A percentile compares a stretch with the other conserved stretches of the same genome.
Evolutionary conservation across 1,140 invertebrate genomes (phyloP).

Genomic region (Drosophila saltans): DNA sequence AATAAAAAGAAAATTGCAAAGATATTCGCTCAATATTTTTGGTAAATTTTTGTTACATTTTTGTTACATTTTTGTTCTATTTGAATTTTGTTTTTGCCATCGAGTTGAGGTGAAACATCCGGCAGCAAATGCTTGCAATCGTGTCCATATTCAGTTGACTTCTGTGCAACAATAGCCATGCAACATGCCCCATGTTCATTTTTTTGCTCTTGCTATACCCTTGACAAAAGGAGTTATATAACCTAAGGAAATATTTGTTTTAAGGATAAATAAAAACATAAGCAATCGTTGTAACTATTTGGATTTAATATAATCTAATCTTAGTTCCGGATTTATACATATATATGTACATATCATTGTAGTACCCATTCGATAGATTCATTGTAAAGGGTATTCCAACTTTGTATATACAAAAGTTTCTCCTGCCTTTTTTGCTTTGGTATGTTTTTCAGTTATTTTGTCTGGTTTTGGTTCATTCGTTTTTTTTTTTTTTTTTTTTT

Average conservation of each 20-base stretch:
- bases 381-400: no score
- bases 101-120: slow-evolving; percentile 29
- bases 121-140: slow-evolving; percentile 46
- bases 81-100: neutral
- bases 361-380: no score
- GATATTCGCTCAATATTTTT: neutral
- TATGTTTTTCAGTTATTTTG: slow-evolving; percentile 8
- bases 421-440: no score
- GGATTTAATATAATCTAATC: no score
- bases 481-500: slow-evolving; percentile 33
- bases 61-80: neutral
- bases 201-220: slow-evolving; percentile 13
- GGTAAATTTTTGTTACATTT: neutral
- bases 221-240: no score
- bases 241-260: no score
- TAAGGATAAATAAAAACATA: no score
- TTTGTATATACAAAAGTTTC: no score
- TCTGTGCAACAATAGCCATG: slow-evolving; percentile 42
- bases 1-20: neutral
- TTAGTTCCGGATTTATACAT: no score
- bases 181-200: neutral
- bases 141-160: slow-evolving; percentile 62
- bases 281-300: no score
- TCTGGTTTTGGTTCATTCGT: slow-evolving; percentile 5
- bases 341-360: no score